Percentiles rank a stretch among this genome's conserved stretches.
Evolutionary conservation across 2,888 invertebrate genomes (phyloP).

Genomic region (Lutraria lutraria): DNA sequence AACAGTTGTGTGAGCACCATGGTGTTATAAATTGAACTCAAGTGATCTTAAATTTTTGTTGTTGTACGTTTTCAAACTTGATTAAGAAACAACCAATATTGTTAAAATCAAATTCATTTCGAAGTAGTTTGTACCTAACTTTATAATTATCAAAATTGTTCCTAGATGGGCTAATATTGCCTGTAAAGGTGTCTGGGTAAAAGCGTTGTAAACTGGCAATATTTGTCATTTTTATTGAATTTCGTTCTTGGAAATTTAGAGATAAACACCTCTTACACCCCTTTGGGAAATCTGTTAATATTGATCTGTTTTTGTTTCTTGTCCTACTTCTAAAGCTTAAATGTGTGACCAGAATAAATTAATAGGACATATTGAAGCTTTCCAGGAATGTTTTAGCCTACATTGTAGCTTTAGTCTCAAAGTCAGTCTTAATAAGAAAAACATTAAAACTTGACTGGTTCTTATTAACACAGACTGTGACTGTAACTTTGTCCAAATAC

Average conservation of each 20-base stretch:
- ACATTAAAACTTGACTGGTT: too few species aligned
- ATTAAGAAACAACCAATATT: background rate
- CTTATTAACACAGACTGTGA: too few species aligned
- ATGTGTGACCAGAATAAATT: background rate
- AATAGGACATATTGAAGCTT: too few species aligned
- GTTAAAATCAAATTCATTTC: background rate
- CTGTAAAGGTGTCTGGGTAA: background rate
- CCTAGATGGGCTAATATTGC: background rate
- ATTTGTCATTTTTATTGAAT: constrained; percentile 17
- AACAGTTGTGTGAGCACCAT: too few species aligned
- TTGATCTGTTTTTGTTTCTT: background rate
- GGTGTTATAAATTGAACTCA: too few species aligned
- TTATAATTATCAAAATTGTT: background rate
- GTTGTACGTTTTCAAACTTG: background rate
- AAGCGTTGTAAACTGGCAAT: background rate
- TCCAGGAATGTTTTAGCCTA: too few species aligned
- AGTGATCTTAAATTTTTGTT: background rate
- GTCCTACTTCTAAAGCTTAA: background rate
- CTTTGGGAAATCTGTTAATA: background rate
- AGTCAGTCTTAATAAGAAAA: too few species aligned
- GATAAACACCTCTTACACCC: background rate
- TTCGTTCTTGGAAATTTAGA: background rate
- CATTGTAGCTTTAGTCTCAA: too few species aligned
- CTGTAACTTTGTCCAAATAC: too few species aligned
- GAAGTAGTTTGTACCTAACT: background rate